A percentile compares a stretch with the other conserved stretches of the same genome.
phyloP scores from a whole-genome alignment of 2,797 vertebrate genomes.

The Peromyscus attwateri region DNA sequence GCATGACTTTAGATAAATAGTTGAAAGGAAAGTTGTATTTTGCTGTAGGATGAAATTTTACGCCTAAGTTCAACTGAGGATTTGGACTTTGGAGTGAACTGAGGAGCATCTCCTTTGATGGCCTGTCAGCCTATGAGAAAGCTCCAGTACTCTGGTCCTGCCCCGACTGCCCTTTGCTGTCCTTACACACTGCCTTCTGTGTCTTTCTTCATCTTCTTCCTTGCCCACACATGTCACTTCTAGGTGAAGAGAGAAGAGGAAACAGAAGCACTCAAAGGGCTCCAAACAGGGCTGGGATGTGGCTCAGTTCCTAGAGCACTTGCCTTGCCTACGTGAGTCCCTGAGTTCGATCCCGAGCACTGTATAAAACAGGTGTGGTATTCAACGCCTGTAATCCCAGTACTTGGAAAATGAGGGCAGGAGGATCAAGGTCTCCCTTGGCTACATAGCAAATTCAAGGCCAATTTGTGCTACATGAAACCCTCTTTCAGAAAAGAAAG shows the following conservation, averaged over 20 bases:
- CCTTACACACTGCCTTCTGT: no score
- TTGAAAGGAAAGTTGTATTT: neutral
- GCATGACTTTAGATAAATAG: constrained; percentile 17
- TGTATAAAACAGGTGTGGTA: neutral
- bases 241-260: neutral
- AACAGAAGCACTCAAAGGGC: neutral
- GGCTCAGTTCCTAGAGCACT: neutral
- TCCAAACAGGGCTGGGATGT: neutral
- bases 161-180: neutral
- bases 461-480: neutral
- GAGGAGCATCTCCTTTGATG: neutral
- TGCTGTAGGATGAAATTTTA: constrained; percentile 3
- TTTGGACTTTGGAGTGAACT: constrained; percentile 23
- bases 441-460: neutral
- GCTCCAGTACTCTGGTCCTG: neutral
- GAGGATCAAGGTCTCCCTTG: neutral
- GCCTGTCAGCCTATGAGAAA: neutral
- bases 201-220: neutral
- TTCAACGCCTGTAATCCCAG: neutral
- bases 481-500: neutral
- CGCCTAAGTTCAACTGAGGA: neutral
- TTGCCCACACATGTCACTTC: neutral
- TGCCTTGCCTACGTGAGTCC: neutral
- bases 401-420: neutral
- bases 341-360: no score